Evolutionary conservation across 2,797 vertebrate species (phyloP), one percentile per base, ranked within the genome.

Genomic region (Otolemur crassicaudatus): DNA sequence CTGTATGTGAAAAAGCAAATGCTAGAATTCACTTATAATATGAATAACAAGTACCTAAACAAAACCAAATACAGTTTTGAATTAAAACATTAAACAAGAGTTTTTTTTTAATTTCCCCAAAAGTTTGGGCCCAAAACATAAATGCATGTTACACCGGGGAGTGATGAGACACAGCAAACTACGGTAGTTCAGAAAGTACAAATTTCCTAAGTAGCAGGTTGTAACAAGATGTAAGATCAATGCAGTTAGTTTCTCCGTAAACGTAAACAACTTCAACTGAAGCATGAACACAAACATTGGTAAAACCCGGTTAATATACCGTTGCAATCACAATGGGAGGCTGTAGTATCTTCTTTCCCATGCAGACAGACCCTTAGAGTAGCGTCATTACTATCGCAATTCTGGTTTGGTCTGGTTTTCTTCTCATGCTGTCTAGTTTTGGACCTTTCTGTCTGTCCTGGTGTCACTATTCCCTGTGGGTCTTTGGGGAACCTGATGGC

Each of bases 151-250:
- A 49, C 49, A 49, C 49, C 3, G 3, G 14, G 12, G 49, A 49
- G 49, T 49, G 49, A 49, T 49, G 13, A 49, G 49, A 14, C 49
- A 49, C 49, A 49, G 49, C 49, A 49, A 49, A 49, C 13, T 16
- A 49, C 49, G 14, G 49, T 49, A 46, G 37, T 92, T 95, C 76
- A 70, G 86, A 90, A 96, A 86, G 2, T 27, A 83, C 29, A 75
- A 7, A 67, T 76, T 77, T 70, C 82, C 80, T 84, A 94, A 65
- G 37, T 63, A 89, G 22, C 49, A 81, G 40, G 17, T 82, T 85
- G 46, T 95, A 79, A 83, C 49, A 23, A 43, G 81, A 88, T 56
- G 1, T 61, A 82, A 94, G 75, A 95, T 94, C 69, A 12, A 34
- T 37, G 14, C 34, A 3, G 22, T 31, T 34, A 1, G 23, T 53